Evolutionary conservation across 2,797 vertebrate species (phyloP), one percentile per base, ranked within the genome.

Genomic region (Catamblyrhynchus diadema): DNA sequence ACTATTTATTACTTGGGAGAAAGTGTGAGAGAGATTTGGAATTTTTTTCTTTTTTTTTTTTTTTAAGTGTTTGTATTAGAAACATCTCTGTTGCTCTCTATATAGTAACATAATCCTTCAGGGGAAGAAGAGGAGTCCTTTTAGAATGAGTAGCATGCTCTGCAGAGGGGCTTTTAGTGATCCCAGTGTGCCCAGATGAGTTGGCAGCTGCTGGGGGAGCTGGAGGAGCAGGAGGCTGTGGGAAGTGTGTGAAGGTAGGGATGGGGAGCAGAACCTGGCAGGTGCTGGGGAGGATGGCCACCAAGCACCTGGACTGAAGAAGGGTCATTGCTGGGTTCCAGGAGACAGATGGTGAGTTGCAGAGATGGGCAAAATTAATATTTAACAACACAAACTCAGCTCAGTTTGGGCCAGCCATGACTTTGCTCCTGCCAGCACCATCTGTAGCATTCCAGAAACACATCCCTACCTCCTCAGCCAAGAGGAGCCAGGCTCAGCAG

Each of bases 291-390:
- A 67, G 20, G n/a, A 50, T 0, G 0, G 54, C 39, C 69, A 81
- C 53, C 53, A 30, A 10, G 57, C 61, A 22, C 21, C 60, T 56
- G 66, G 65, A 15, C 18, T 80, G 67, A 50, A 32, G 20, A 51
- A 85, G 14, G 56, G 60, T 77, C 64, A 14, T 42, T 48, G 12
- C 35, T 24, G 7, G 60, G 41, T 62, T 47, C 45, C 60, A 70
- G 33, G 78, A 83, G 79, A 88, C 83, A 90, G 83, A 82, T 88
- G 80, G 86, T 47, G 71, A 82, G 23, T 54, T 92, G 89, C 70
- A 83, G 80, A 83, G 79, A 70, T 72, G 69, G 75, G 33, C 33
- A 90, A 57, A 94, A 91, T 90, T 33, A 91, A 54, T 93, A 71
- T 87, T 94, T 94, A 81, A 75, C 62, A 69, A 32, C 69, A 79